Evolutionary conservation across 2,888 invertebrate species (phyloP).

Genomic region (Reticulitermes lucifugus): DNA sequence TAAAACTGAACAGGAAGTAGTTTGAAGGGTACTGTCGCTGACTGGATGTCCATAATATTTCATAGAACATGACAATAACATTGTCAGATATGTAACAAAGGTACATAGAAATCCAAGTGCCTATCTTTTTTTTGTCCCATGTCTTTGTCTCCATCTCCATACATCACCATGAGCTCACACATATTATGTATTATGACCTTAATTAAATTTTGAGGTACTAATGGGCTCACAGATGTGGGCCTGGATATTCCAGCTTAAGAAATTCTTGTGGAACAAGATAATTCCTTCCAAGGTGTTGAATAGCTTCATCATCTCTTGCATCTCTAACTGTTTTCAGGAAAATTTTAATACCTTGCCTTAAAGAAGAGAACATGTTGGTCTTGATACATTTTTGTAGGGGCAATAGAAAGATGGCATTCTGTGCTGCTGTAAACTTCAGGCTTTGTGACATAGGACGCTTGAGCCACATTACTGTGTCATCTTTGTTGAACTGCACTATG

Average conservation of each 20-base stretch:
- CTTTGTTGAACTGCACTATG: neutral
- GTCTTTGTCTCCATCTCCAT: too few species aligned
- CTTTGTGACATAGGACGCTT: neutral
- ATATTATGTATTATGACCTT: too few species aligned
- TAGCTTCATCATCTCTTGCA: neutral
- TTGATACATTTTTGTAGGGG: neutral
- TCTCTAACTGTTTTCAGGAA: neutral
- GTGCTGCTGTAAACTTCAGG: slow-evolving; percentile 4
- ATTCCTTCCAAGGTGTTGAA: neutral
- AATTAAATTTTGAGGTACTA: too few species aligned
- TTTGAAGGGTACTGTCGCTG: too few species aligned
- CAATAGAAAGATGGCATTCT: neutral
- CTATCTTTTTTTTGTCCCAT: too few species aligned
- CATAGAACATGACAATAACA: too few species aligned
- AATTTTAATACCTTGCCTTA: neutral
- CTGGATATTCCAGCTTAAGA: neutral
- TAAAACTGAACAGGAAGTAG: too few species aligned
- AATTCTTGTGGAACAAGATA: slow-evolving; percentile 15
- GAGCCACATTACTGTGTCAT: neutral
- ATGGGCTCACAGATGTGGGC: too few species aligned
- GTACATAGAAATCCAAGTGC: too few species aligned
- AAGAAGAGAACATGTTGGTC: neutral
- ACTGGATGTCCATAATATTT: too few species aligned
- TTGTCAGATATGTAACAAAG: too few species aligned
- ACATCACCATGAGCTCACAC: too few species aligned